phyloP scores from a whole-genome alignment of 2,113 vertebrate genomes.

The Hyaena hyaena region DNA sequence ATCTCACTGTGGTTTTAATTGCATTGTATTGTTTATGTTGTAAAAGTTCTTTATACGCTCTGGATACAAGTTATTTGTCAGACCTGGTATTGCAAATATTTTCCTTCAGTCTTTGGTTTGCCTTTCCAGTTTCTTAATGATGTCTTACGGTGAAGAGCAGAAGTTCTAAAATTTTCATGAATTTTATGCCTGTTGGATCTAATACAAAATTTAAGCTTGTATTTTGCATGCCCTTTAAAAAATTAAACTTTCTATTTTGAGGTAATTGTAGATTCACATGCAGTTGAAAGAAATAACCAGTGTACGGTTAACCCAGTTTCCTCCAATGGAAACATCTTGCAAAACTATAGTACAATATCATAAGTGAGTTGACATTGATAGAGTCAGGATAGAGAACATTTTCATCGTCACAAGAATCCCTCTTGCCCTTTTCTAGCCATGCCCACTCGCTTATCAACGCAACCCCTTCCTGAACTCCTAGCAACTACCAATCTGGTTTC shows the following conservation, averaged over 20 bases:
- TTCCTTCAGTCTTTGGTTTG: neutral
- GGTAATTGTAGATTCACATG: neutral
- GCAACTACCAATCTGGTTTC: neutral
- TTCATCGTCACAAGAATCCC: neutral
- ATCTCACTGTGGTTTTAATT: neutral
- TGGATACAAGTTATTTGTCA: neutral
- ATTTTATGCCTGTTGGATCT: neutral
- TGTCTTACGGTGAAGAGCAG: neutral
- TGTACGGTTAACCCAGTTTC: neutral
- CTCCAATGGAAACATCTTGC: neutral
- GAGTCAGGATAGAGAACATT: neutral
- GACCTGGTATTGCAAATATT: neutral
- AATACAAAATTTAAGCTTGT: neutral
- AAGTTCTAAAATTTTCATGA: slow-evolving; percentile 8
- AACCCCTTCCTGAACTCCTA: neutral
- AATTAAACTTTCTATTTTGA: neutral
- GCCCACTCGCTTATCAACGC: neutral
- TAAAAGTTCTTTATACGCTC: neutral
- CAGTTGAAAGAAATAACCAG: neutral
- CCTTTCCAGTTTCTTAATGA: neutral
- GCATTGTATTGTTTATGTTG: neutral
- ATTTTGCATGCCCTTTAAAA: neutral
- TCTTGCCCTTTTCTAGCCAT: neutral
- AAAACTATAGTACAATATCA: neutral
- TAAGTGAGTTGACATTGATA: neutral